Percentiles rank a stretch among this genome's conserved stretches.
Conservation (phyloP, 2,113 vertebrate genomes). For the Sphyrna mokarran region DNA sequence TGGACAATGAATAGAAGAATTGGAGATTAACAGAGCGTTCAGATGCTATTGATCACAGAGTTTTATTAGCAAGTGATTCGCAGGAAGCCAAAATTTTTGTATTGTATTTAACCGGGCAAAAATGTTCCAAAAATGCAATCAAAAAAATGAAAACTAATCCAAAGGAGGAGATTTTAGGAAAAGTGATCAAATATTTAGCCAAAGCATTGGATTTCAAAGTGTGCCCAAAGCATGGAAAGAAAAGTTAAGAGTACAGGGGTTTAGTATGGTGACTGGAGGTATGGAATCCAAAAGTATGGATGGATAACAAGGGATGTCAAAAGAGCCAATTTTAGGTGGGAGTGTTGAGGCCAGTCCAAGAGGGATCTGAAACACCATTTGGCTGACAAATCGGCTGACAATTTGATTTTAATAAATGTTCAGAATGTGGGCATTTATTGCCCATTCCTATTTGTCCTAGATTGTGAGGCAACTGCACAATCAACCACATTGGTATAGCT, state of each 20-base stretch:
- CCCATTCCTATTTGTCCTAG: not conserved
- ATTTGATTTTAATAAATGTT: not conserved
- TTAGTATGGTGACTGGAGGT: not conserved
- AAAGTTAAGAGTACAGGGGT: not conserved
- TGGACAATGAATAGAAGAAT: not conserved
- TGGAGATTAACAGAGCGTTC: not conserved
- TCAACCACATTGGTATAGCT: not conserved
- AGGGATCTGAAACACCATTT: not conserved
- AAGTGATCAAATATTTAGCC: not conserved
- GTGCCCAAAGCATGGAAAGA: not conserved
- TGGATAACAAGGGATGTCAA: not conserved
- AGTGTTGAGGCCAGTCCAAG: not conserved
- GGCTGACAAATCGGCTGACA: too few relatives aligned
- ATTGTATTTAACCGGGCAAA: not conserved
- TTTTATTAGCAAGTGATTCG: not conserved
- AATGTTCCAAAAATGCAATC: not conserved
- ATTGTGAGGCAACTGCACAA: not conserved
- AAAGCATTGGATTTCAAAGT: not conserved
- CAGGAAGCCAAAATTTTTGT: not conserved
- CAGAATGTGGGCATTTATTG: not conserved
- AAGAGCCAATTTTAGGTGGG: not conserved
- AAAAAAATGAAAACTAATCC: not conserved
- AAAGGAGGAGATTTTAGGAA: not conserved
- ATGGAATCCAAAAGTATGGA: not conserved
- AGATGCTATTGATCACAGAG: too few relatives aligned